Evolutionary conservation across 2,888 invertebrate genomes (phyloP).

Genomic region (Chymomyza caudatula): DNA sequence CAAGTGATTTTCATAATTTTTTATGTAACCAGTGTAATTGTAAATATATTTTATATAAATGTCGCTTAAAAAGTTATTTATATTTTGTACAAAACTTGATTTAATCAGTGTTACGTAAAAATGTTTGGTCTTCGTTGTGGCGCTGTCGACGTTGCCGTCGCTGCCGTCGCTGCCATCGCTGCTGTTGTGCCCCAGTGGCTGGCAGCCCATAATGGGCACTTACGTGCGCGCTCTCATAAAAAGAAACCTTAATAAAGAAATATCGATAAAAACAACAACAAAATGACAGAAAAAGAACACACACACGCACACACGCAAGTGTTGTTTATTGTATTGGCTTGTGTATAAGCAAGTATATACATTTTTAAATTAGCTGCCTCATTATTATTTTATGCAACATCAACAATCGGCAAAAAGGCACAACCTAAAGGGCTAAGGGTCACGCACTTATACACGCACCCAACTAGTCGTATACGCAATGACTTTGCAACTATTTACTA

Average conservation of each 20-base stretch:
- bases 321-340: not conserved
- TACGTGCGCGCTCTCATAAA: conserved; percentile 69
- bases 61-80: not conserved
- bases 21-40: conserved; percentile 1
- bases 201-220: conserved; percentile 53
- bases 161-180: not conserved
- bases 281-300: conserved; percentile 21
- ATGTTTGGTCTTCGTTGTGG: conserved; percentile 13
- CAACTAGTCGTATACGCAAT: not conserved
- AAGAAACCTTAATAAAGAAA: conserved; percentile 71
- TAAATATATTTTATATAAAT: no score
- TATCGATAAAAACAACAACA: conserved; percentile 64
- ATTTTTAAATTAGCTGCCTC: conserved; percentile 50
- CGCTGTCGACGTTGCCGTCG: not conserved
- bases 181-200: not conserved
- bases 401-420: conserved; percentile 20
- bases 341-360: not conserved
- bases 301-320: conserved; percentile 21
- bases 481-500: not conserved
- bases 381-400: conserved; percentile 31
- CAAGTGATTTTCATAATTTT: not conserved
- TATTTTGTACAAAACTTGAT: conserved; percentile 41
- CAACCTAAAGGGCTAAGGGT: not conserved
- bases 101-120: conserved; percentile 61
- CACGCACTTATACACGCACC: not conserved